A percentile compares a stretch with the other conserved stretches of the same genome.
Evolutionary conservation across 2,797 vertebrate genomes (phyloP).

Genomic region (Ambastaia sidthimunki): DNA sequence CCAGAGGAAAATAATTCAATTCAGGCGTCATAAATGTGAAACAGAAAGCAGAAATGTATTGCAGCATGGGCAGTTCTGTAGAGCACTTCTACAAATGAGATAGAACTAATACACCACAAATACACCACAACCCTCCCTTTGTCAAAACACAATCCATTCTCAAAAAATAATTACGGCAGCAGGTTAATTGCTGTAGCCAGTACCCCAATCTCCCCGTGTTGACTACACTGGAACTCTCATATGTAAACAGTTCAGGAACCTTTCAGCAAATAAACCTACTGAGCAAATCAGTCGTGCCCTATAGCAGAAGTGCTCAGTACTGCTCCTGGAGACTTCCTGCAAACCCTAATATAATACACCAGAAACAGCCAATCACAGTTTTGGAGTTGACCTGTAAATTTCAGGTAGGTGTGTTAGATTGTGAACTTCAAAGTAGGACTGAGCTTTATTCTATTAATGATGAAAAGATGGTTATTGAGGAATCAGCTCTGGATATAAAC

Average conservation of each 20-base stretch:
- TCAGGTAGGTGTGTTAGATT: no score
- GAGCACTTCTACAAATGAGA: constrained; percentile 26
- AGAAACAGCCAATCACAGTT: no score
- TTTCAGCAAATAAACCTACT: constrained; percentile 63
- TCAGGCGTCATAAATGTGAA: constrained; percentile 29
- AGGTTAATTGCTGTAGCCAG: constrained; percentile 74
- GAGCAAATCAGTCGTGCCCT: constrained; percentile 48
- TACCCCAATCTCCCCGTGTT: constrained; percentile 60
- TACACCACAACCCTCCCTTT: constrained; percentile 63
- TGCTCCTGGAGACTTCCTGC: not conserved
- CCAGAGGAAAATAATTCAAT: constrained; percentile 27
- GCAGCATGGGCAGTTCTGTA: not conserved
- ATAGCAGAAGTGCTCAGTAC: not conserved
- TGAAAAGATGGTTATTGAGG: constrained; percentile 7
- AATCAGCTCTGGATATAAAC: not conserved
- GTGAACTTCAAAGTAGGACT: no score
- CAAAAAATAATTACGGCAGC: constrained; percentile 73
- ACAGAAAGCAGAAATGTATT: constrained; percentile 24
- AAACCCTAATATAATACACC: no score
- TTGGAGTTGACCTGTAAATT: no score
- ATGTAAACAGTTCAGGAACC: constrained; percentile 68
- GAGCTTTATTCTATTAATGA: constrained; percentile 3
- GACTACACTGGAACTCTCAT: constrained; percentile 65
- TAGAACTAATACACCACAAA: no score
- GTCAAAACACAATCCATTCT: constrained; percentile 75